Evolutionary conservation across 2,113 vertebrate species (phyloP).

Genomic region (Pontoporia blainvillei): DNA sequence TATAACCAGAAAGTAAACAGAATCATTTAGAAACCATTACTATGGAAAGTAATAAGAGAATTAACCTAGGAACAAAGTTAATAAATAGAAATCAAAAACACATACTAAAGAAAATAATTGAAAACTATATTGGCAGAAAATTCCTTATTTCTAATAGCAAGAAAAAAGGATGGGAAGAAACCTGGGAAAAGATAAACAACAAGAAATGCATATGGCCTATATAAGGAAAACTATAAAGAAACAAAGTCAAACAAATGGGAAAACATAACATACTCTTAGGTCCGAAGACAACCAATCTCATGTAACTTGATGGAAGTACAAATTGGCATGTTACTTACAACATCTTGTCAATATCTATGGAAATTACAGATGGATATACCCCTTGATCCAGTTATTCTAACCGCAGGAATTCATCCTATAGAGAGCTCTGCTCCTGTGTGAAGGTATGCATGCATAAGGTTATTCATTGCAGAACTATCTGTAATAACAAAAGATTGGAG

Average conservation of each 20-base stretch:
- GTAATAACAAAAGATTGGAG: not conserved
- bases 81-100: not conserved
- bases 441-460: not conserved
- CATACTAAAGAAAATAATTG: not conserved
- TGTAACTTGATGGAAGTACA: fast-evolving
- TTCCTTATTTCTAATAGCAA: not conserved
- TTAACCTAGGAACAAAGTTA: not conserved
- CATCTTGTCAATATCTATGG: not conserved
- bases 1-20: not conserved
- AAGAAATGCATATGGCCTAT: not conserved
- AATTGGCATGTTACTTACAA: not conserved
- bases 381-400: not conserved
- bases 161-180: not conserved
- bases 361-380: not conserved
- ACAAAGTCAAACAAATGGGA: not conserved
- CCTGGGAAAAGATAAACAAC: not conserved
- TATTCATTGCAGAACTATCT: not conserved
- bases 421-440: no score
- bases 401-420: not conserved
- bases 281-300: not conserved
- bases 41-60: not conserved
- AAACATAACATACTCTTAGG: not conserved
- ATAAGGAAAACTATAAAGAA: not conserved
- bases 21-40: not conserved
- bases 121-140: not conserved